These are phyloP conservation scores for Diphyllodes magnificus DNA, from an alignment of 2,113 vertebrate species.

Conservation along the genomic window DNA sequence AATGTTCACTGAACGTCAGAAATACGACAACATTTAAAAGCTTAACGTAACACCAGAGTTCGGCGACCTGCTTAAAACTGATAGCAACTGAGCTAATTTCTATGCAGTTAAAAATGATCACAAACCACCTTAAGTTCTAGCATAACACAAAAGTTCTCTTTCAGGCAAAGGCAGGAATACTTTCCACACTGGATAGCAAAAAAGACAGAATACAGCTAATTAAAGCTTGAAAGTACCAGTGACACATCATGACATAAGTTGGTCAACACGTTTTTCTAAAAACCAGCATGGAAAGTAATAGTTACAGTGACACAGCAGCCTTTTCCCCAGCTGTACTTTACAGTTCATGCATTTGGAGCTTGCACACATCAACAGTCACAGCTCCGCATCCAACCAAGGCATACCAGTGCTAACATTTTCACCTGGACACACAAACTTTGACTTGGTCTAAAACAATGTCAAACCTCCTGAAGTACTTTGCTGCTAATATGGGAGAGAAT, in stretches of 20 bases:
- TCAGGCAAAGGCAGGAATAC: background rate
- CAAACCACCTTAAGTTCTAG: background rate
- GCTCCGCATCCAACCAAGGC: background rate
- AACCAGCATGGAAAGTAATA: accelerated
- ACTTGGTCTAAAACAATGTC: background rate
- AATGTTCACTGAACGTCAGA: background rate
- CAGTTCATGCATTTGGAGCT: background rate
- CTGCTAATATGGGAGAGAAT: background rate
- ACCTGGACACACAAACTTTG: background rate
- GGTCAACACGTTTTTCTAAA: background rate
- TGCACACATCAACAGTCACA: background rate
- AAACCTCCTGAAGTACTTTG: background rate
- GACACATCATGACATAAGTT: background rate
- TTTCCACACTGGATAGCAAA: background rate
- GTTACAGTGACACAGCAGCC: background rate
- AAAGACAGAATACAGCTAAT: background rate
- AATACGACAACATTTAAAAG: background rate
- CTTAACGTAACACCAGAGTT: background rate
- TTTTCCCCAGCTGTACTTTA: background rate
- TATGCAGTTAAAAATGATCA: background rate
- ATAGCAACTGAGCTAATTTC: background rate
- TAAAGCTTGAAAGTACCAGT: background rate
- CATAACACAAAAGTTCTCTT: background rate
- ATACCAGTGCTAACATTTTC: background rate
- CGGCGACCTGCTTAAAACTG: background rate